Conservation (phyloP, 2,888 invertebrate species). For the Leucophenga maculata region DNA sequence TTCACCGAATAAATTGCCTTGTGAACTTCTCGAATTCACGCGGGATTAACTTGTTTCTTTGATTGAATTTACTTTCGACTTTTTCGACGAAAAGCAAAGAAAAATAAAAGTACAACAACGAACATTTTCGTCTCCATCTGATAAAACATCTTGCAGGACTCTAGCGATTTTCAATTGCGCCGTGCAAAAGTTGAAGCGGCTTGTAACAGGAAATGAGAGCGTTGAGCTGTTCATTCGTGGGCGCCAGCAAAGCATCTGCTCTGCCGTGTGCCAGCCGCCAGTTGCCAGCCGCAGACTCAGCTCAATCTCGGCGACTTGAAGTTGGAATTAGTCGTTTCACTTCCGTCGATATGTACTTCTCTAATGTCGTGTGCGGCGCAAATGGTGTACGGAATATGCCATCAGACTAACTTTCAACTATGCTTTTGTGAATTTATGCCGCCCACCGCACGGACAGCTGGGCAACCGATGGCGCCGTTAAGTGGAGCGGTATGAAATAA, state of each 20-base stretch:
- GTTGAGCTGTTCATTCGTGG: constrained; percentile 32
- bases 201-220: constrained; percentile 32
- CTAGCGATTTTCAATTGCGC: constrained; percentile 26
- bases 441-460: constrained; percentile 36
- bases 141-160: constrained; percentile 45
- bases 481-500: neutral
- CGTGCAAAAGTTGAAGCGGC: neutral
- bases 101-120: constrained; percentile 12
- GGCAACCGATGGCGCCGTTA: constrained; percentile 21
- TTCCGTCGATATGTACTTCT: no score
- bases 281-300: constrained; percentile 38
- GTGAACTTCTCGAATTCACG: constrained; percentile 67
- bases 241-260: constrained; percentile 40
- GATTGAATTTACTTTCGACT: constrained; percentile 47
- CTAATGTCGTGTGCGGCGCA: constrained; percentile 41
- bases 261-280: constrained; percentile 57
- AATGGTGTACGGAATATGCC: constrained; percentile 39
- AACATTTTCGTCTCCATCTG: constrained; percentile 49
- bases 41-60: constrained; percentile 66
- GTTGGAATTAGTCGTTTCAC: constrained; percentile 59
- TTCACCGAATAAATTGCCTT: constrained; percentile 59
- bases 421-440: constrained; percentile 60
- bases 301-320: constrained; percentile 58
- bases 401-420: constrained; percentile 30
- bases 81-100: constrained; percentile 28